A percentile compares a stretch with the other conserved stretches of the same genome.
Conservation (phyloP, 2,113 vertebrate species). For the Bucco capensis region DNA sequence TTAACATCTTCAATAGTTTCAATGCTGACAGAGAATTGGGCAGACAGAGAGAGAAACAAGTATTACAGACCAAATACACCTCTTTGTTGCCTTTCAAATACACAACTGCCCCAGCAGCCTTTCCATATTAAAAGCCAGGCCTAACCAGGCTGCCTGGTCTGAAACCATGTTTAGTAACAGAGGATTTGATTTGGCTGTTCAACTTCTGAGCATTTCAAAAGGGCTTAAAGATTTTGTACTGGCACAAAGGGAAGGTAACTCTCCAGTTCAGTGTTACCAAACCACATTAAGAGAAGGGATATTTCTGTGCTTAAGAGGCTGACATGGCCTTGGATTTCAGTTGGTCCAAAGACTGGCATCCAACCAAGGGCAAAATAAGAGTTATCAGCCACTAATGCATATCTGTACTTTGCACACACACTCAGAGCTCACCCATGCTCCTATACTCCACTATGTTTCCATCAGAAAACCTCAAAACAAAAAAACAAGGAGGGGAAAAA, state of each 20-base stretch:
- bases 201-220: not conserved
- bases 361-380: not conserved
- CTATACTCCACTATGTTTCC: not conserved
- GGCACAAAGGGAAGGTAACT: not conserved
- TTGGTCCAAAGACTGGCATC: not conserved
- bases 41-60: not conserved
- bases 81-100: not conserved
- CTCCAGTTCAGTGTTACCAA: not conserved
- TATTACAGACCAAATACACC: not conserved
- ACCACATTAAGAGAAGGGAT: not conserved
- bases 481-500: not conserved
- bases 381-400: not conserved
- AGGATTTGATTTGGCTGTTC: not conserved
- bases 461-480: not conserved
- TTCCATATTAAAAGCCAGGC: not conserved
- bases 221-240: not conserved
- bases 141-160: not conserved
- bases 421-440: fast-evolving
- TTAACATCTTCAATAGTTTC: not conserved
- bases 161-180: not conserved
- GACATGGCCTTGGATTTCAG: not conserved
- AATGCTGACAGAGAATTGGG: not conserved
- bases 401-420: not conserved
- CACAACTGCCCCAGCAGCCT: not conserved
- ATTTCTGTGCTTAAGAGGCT: not conserved